Evolutionary conservation across 1,140 invertebrate species (phyloP), one percentile per base, ranked within the genome.

Genomic region (Heliconius hermathena): DNA sequence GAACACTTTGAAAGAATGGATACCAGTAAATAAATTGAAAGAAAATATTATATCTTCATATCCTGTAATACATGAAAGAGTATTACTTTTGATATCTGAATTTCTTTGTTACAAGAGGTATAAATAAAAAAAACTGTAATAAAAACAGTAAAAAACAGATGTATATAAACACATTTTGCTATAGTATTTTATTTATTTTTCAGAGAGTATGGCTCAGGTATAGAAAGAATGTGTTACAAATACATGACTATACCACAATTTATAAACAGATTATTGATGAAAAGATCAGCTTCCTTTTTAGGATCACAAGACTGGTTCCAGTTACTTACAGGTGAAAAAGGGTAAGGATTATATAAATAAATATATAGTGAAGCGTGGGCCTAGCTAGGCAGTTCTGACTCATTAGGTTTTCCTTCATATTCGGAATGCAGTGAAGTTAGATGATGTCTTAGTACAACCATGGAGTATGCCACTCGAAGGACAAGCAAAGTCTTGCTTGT

Each of bases 211-310:
- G 96, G 96, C 29, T 95, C 92, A 9, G 13, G 74, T 6, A 89
- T 95, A 26, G 96, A 96, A 81, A 95, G 95, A 80, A 81, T 89
- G 0, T 83, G 96, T 16, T 96, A 96, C 83, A 93, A 93, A 84
- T 88, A 95, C 29, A 95, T 96, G 95, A 88, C 90, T 1, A 87
- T 96, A 26, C 83, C 95, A 8, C 89, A 96, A 29, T 94, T 96
- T 6, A 93, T 96, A 38, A 94, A 96, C 78, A 91, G 96, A 29
- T 86, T 96, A 22, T 80, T 96, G 38, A 93, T 92, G 29, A 96
- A 96, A 79, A 86, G 96, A 20, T 95, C 96, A 0, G 87, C 95
- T 1, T 88, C 89, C 1, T 96, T 96, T 79, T 91, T 95, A 76
- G 94, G 93, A 0, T 52, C 87, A 0, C 72, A 88, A 1, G 96